Conservation (phyloP, 1,140 invertebrate species). For the Anagrus nilaparvatae region DNA sequence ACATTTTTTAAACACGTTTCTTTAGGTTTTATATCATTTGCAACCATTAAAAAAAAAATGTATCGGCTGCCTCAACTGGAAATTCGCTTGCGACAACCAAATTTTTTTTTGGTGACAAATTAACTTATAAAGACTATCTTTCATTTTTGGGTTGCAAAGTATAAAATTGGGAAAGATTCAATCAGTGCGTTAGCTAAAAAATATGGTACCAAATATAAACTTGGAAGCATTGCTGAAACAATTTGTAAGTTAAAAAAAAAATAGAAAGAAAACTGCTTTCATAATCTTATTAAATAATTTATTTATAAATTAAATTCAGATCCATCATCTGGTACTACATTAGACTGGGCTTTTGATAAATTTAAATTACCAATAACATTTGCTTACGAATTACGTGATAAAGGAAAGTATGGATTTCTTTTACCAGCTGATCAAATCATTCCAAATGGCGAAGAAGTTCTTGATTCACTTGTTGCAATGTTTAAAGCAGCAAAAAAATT, state of each 20-base stretch:
- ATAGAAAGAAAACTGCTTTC: not conserved
- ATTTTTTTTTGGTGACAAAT: too few relatives aligned
- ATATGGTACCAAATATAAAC: conserved; percentile 51
- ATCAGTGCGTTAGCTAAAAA: conserved; percentile 44
- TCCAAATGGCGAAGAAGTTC: conserved; percentile 57
- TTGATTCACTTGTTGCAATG: conserved; percentile 47
- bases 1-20: too few relatives aligned
- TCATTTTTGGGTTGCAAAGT: too few relatives aligned
- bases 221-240: conserved; percentile 44
- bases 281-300: conserved; percentile 7
- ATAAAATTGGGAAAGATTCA: conserved; percentile 27
- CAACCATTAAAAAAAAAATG: too few relatives aligned
- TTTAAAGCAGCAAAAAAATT: conserved; percentile 40
- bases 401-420: conserved; percentile 55
- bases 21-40: too few relatives aligned
- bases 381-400: conserved; percentile 59
- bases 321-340: conserved; percentile 50
- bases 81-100: too few relatives aligned
- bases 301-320: conserved; percentile 37
- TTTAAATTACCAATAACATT: conserved; percentile 56
- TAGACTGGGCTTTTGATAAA: conserved; percentile 59
- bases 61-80: too few relatives aligned
- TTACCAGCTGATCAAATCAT: conserved; percentile 59
- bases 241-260: conserved; percentile 41
- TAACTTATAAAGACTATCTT: too few relatives aligned